These are phyloP conservation scores for Blomia tropicalis DNA, from an alignment of 2,888 invertebrate genomes.

Conservation along the genomic window DNA sequence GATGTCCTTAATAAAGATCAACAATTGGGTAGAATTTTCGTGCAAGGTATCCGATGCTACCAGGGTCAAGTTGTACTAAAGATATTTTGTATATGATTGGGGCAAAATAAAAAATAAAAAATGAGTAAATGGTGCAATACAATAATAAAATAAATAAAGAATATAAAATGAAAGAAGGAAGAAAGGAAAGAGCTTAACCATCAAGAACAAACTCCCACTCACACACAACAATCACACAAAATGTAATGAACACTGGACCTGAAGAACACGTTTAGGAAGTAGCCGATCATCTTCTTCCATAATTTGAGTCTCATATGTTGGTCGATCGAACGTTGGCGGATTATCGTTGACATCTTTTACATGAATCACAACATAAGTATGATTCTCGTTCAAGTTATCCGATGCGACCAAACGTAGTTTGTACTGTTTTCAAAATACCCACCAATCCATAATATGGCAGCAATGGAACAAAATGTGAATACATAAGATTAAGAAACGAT, in stretches of 20 bases:
- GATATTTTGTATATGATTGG: too few species aligned
- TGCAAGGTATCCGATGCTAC: constrained; percentile 76
- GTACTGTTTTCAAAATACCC: constrained; percentile 46
- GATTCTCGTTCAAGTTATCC: constrained; percentile 90
- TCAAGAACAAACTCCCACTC: constrained; percentile 17
- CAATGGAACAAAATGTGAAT: neutral
- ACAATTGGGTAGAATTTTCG: constrained; percentile 67
- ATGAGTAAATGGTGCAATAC: constrained; percentile 32
- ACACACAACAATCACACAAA: constrained; percentile 9
- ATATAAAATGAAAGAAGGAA: constrained; percentile 25
- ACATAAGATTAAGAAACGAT: neutral
- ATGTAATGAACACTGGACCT: constrained; percentile 42
- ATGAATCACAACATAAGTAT: constrained; percentile 87
- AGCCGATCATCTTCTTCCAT: constrained; percentile 88
- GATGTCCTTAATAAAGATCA: constrained; percentile 65
- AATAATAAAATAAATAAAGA: constrained; percentile 19
- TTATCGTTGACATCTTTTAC: constrained; percentile 97
- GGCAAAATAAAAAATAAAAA: constrained; percentile 28
- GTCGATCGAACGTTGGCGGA: constrained; percentile 85
- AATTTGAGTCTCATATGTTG: constrained; percentile 84
- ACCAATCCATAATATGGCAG: constrained; percentile 1
- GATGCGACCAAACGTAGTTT: constrained; percentile 85
- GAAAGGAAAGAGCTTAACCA: constrained; percentile 22
- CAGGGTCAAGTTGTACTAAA: constrained; percentile 73
- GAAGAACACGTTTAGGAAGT: constrained; percentile 76